Conservation (phyloP, 2,888 invertebrate species). For the Merodon equestris region DNA sequence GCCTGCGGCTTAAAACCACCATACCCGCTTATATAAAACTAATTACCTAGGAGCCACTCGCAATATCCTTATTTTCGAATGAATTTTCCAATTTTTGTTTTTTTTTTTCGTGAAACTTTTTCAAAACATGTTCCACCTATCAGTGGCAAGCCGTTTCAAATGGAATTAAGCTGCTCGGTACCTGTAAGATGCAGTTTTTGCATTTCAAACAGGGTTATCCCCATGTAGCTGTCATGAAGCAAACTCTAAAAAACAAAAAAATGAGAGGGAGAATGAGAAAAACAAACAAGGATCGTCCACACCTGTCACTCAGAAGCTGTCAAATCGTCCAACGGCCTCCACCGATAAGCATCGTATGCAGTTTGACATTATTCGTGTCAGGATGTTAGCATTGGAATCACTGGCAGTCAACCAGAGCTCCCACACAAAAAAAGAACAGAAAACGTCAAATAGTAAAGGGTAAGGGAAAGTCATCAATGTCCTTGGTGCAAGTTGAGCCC, state of each 20-base stretch:
- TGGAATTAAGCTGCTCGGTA: no score
- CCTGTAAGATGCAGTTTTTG: conserved; percentile 27
- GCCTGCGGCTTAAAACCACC: no score
- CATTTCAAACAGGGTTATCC: conserved; percentile 9
- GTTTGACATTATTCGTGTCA: conserved; percentile 59
- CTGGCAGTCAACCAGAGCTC: no score
- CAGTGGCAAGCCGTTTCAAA: no score
- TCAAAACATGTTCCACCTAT: no score
- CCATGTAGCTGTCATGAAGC: background rate
- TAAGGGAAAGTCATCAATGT: conserved; percentile 13
- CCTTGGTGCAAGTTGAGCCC: conserved; percentile 45
- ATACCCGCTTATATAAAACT: no score
- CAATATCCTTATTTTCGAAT: no score
- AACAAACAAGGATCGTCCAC: conserved; percentile 33
- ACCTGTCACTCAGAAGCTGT: conserved; percentile 62
- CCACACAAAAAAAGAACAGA: conserved; percentile 28
- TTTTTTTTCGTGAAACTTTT: no score
- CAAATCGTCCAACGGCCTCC: conserved; percentile 41
- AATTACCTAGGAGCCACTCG: no score
- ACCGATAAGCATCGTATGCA: conserved; percentile 62
- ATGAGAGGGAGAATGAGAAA: no score
- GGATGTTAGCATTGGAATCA: conserved; percentile 56
- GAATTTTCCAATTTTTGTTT: no score
- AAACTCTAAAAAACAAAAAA: no score
- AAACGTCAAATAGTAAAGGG: background rate